These are phyloP conservation scores for Apostichopus californicus DNA, from an alignment of 35 echinoderm and acorn worm species.

Conservation along the genomic window DNA sequence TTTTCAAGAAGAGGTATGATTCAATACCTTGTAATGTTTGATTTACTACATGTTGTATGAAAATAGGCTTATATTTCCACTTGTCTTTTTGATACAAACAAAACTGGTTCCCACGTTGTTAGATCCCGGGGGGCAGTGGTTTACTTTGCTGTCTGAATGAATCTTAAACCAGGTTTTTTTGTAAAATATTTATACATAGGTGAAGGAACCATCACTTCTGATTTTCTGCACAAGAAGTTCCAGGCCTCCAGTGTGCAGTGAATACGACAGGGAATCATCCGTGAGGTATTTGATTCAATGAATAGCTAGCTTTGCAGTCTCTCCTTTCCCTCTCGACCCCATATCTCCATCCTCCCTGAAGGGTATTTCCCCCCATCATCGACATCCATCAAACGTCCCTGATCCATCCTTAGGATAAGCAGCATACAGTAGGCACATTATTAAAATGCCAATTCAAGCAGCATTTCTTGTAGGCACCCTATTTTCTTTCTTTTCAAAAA, in stretches of 20 bases:
- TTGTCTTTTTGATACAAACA: not conserved
- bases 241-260: not conserved
- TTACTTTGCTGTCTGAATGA: no score
- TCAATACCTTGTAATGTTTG: not conserved
- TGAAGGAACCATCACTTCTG: no score
- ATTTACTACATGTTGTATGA: not conserved
- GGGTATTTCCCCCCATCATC: no score
- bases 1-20: not conserved
- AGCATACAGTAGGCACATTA: not conserved
- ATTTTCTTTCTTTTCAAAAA: not conserved
- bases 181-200: no score
- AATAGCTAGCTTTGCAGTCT: not conserved
- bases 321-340: not conserved
- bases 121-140: no score
- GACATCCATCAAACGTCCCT: no score
- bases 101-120: no score
- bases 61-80: not conserved
- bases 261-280: not conserved
- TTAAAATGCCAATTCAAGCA: not conserved
- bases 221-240: not conserved
- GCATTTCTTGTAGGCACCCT: not conserved
- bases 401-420: not conserved
- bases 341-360: not conserved
- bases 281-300: conserved; percentile 8
- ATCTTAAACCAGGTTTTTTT: no score